Base-by-base conservation (phyloP, 2,888 invertebrate genomes). In the Troglohyphantes excavatus region DNA sequence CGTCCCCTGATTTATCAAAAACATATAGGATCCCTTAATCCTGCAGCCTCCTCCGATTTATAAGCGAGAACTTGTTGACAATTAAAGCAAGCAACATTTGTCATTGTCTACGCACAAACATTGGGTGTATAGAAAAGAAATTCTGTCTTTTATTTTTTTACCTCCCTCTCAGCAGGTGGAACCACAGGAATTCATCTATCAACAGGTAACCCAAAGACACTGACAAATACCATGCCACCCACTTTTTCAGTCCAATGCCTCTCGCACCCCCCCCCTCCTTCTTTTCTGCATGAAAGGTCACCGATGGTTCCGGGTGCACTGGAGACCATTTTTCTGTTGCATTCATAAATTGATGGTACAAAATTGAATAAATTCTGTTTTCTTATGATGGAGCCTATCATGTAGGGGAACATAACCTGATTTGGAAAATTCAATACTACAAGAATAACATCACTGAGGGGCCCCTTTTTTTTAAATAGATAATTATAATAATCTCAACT, bases 191-290 rank as follows among this genome's bases (percentile, higher is more conserved):
- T 89, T 68, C 82, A 89, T 89, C 75, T 72, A 89, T 89, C 88
- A 89, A 11, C 21, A 33, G 43, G 43, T 68, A 82, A 29, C 39
- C 81, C 70, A 63, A 46, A 89, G 88, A 89, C 88, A 89, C 76
- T 82, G 82, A 89, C 88, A 89, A 89, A 89, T 89, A 76, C 68
- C 68, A 70, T 82, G 76, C 88, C 82, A 82, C 88, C 82, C 88
- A 89, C 88, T 89, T 89, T 88, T 84, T 75, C 43, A 21, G 86
- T 63, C 59, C 23, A n/a, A 59, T 63, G 39, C 19, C 43, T 43
- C 61, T 73, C 29, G 46, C 67, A 21, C 19, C n/a, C 61, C 63
- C 70, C 82, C 33, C 59, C 67, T 21, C 53, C 59, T 67, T 5
- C 17, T 53, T 53, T n/a, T 53, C n/a, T n/a, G 53, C 53, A 63